phyloP scores from a whole-genome alignment of 2,888 invertebrate species.

The Dromius quadrimaculatus region DNA sequence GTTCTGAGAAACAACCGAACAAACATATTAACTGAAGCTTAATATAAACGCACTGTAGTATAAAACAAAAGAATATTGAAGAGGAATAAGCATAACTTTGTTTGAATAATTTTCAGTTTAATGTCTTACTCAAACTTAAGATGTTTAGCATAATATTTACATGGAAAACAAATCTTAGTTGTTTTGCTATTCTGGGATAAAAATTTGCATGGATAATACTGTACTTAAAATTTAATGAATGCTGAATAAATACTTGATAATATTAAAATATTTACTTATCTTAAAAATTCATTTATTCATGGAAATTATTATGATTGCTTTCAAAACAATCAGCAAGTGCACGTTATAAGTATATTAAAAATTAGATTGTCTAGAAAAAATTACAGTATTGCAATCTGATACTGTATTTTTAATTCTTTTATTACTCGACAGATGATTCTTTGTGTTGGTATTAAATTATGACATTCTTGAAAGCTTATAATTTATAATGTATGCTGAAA shows the following conservation, averaged over 20 bases:
- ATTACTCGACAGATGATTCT: too few species aligned
- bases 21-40: slow-evolving; percentile 23
- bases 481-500: too few species aligned
- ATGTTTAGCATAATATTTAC: slow-evolving; percentile 19
- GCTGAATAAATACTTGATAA: slow-evolving; percentile 2
- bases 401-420: too few species aligned
- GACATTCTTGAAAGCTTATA: too few species aligned
- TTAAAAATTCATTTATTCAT: background rate
- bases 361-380: too few species aligned
- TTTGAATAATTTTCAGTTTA: slow-evolving; percentile 34
- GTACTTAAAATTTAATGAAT: slow-evolving; percentile 7
- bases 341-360: too few species aligned
- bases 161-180: slow-evolving; percentile 13
- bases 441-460: too few species aligned
- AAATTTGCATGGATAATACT: background rate
- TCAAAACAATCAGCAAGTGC: too few species aligned
- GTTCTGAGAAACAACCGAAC: slow-evolving; percentile 10
- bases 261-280: slow-evolving; percentile 4
- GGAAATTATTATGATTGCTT: too few species aligned
- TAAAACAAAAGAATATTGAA: slow-evolving; percentile 18
- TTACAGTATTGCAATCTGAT: too few species aligned
- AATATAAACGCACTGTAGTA: slow-evolving; percentile 12
- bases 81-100: slow-evolving; percentile 15
- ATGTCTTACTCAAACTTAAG: background rate
- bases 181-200: slow-evolving; percentile 10